Percentiles rank a stretch among this genome's conserved stretches.
These are phyloP conservation scores for Epiblema foenella DNA, from an alignment of 2,888 invertebrate genomes.

Conservation along the genomic window DNA sequence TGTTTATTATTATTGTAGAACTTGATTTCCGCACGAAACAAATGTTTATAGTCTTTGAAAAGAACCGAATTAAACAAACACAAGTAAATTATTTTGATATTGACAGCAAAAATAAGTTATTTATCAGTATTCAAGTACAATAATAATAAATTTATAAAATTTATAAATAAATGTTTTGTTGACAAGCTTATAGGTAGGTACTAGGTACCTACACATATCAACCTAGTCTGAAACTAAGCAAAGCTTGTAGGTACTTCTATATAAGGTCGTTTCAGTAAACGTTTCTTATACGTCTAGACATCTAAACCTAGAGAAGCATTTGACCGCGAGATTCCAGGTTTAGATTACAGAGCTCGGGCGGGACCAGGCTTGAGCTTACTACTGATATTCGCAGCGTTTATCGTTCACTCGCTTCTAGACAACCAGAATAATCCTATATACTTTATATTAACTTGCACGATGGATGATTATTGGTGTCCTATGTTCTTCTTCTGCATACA, in stretches of 20 bases:
- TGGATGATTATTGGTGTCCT: no score
- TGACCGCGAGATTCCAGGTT: conserved; percentile 14
- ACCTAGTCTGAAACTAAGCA: no score
- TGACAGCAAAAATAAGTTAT: neutral
- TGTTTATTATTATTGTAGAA: no score
- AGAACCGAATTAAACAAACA: neutral
- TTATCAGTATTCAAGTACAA: neutral
- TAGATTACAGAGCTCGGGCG: conserved; percentile 4
- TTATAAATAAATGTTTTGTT: no score
- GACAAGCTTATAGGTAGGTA: no score
- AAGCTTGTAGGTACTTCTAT: no score
- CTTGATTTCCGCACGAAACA: neutral
- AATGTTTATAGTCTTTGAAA: neutral
- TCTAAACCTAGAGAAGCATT: conserved; percentile 5
- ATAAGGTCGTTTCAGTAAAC: no score
- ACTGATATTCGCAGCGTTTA: neutral
- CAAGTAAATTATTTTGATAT: neutral
- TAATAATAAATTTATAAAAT: no score
- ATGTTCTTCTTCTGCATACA: no score
- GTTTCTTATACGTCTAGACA: conserved; percentile 12
- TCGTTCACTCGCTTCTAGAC: neutral
- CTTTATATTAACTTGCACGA: no score
- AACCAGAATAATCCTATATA: neutral
- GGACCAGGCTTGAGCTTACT: neutral
- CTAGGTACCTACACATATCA: no score